Conservation (phyloP, 2,888 invertebrate genomes). For the Helicoverpa assulta region DNA sequence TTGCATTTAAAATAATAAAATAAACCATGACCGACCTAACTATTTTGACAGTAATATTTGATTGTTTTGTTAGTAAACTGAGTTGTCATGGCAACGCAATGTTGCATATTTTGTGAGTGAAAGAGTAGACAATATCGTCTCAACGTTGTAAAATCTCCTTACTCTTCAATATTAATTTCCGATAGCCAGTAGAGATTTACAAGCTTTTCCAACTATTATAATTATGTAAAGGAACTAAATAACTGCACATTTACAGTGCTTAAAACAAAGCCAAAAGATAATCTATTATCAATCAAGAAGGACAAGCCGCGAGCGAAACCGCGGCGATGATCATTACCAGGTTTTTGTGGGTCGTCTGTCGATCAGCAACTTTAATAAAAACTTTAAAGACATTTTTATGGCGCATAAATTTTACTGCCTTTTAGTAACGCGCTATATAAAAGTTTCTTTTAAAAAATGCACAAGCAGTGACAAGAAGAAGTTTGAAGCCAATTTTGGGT, state of each 20-base stretch:
- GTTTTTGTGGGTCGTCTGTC: background rate
- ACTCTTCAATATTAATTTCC: too few relatives aligned
- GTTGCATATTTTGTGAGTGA: conserved; percentile 8
- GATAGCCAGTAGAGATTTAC: too few relatives aligned
- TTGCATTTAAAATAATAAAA: conserved; percentile 21
- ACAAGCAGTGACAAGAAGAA: conserved; percentile 1
- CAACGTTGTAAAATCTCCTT: too few relatives aligned
- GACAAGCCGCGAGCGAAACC: background rate
- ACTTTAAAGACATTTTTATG: conserved; percentile 2
- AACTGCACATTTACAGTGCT: too few relatives aligned
- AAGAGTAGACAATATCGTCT: background rate
- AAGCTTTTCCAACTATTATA: too few relatives aligned
- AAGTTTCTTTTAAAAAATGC: conserved; percentile 9
- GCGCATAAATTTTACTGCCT: conserved; percentile 1
- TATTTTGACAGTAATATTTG: conserved; percentile 26
- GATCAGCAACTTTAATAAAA: background rate
- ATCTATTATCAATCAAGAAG: too few relatives aligned
- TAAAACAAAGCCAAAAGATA: too few relatives aligned
- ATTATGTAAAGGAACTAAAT: too few relatives aligned
- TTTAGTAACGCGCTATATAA: background rate
- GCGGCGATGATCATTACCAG: background rate
- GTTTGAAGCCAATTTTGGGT: too few relatives aligned
- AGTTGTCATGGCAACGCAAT: conserved; percentile 47
- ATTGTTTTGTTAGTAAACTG: conserved; percentile 45
- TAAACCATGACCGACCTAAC: conserved; percentile 29